Conservation (phyloP, 2,888 invertebrate species). For the Cosmia trapezina region DNA sequence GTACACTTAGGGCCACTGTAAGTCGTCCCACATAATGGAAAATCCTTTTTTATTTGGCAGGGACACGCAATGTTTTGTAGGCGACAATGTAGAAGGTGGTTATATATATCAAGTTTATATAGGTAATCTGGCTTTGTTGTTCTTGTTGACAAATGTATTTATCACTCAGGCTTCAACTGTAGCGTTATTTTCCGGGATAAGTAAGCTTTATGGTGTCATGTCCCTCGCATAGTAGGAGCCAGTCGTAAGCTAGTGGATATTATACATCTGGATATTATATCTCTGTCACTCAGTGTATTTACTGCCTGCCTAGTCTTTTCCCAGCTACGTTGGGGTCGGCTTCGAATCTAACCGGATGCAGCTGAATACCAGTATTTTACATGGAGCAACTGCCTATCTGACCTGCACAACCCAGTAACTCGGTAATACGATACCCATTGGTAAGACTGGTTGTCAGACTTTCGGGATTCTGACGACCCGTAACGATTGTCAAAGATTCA, state of each 20-base stretch:
- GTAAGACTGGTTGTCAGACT: too few relatives aligned
- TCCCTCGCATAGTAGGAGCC: constrained; percentile 18
- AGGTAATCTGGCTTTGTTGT: constrained; percentile 63
- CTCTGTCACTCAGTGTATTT: constrained; percentile 22
- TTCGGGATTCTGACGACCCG: too few relatives aligned
- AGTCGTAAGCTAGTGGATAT: constrained; percentile 52
- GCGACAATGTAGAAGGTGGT: constrained; percentile 56
- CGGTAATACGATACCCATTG: too few relatives aligned
- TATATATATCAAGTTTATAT: constrained; percentile 62
- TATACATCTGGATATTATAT: constrained; percentile 35
- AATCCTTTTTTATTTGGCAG: constrained; percentile 78
- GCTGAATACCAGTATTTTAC: too few relatives aligned
- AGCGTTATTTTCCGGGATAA: constrained; percentile 54
- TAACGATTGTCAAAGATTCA: too few relatives aligned
- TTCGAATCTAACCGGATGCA: too few relatives aligned
- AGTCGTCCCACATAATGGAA: constrained; percentile 81
- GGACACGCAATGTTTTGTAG: constrained; percentile 74
- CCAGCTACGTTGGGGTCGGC: too few relatives aligned
- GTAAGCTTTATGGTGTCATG: constrained; percentile 56
- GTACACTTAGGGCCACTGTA: constrained; percentile 79
- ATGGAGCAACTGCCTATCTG: too few relatives aligned
- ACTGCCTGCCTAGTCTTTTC: too few relatives aligned
- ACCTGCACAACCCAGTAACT: too few relatives aligned
- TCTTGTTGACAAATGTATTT: constrained; percentile 66
- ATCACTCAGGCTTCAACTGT: constrained; percentile 57